Base-by-base conservation (phyloP, 2,888 invertebrate genomes). In the Stenotaenia linearis region DNA sequence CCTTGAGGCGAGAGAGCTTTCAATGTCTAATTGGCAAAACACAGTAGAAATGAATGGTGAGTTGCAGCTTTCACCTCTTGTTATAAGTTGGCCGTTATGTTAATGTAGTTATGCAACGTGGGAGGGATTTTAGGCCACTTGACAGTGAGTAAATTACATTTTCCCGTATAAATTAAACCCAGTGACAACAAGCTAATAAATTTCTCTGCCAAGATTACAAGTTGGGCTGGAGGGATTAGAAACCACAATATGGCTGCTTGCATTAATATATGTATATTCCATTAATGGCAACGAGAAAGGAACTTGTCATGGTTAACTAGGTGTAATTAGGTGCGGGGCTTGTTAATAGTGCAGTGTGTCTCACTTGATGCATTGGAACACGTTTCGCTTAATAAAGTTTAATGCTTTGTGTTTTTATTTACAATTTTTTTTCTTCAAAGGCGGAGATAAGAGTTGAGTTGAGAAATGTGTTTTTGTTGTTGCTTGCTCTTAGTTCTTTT, bases 11-110 rank as follows among this genome's bases (percentile, higher is more conserved):
- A 23, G 25, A 69, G 69, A 25, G 69, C 69, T 69, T 69, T 69
- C 28, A 69, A 69, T 69, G 69, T 69, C 69, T 69, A 69, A 69
- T 69, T 69, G 69, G 69, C 69, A 69, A 69, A 69, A 69, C 21
- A 69, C 21, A 69, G 23, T 10, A 0, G 28, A 69, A n/a, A 50
- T 50, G 50, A 69, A 69, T 69, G 28, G 28, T 4, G 25, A 69
- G 69, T 69, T 69, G 69, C 25, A 25, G 50, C 50, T 21, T 50
- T 50, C 50, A 18, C 50, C 18, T 21, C 18, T 7, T 6, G 7
- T 50, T 40, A 40, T 40, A 15, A 40, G 40, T 40, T 12, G 40
- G 40, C n/a, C 50, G 18, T 50, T 7, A 50, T 50, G 21, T 50
- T 50, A 50, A 50, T 50, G 50, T 18, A 50, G 50, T 50, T 50